Evolutionary conservation across 2,888 invertebrate species (phyloP).

Genomic region (Plusia festucae): DNA sequence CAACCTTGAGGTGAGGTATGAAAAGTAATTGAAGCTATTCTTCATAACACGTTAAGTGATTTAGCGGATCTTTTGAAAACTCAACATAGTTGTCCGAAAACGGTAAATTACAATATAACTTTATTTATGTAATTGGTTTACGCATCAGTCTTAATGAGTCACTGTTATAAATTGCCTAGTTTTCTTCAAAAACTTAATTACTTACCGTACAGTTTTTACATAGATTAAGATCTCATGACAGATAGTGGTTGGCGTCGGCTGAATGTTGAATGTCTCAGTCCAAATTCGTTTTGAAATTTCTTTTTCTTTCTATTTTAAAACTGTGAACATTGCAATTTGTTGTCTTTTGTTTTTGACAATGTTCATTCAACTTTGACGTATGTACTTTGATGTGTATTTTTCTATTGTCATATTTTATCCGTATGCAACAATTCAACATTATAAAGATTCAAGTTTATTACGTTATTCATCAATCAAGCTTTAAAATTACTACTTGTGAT

Average conservation of each 20-base stretch:
- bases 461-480: not conserved
- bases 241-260: not conserved
- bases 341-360: slow-evolving; percentile 51
- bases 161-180: slow-evolving; percentile 17
- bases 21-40: not conserved
- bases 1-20: not conserved
- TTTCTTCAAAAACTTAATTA: not conserved
- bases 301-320: too few species aligned
- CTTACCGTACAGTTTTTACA: not conserved
- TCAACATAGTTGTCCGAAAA: slow-evolving; percentile 14
- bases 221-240: slow-evolving; percentile 3
- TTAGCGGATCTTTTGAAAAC: slow-evolving; percentile 9
- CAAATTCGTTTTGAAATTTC: slow-evolving; percentile 41
- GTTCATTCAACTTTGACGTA: slow-evolving; percentile 65
- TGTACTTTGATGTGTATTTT: slow-evolving; percentile 17
- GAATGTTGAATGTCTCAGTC: not conserved
- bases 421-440: too few species aligned
- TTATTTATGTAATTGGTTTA: slow-evolving; percentile 32
- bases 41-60: not conserved
- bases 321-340: slow-evolving; percentile 51
- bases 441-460: not conserved
- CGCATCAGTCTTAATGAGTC: slow-evolving; percentile 30
- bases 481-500: not conserved
- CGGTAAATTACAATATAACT: slow-evolving; percentile 26
- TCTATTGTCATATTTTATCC: too few species aligned